Base-by-base conservation (phyloP, 2,888 invertebrate genomes). In the Pantelozetes paolii region DNA sequence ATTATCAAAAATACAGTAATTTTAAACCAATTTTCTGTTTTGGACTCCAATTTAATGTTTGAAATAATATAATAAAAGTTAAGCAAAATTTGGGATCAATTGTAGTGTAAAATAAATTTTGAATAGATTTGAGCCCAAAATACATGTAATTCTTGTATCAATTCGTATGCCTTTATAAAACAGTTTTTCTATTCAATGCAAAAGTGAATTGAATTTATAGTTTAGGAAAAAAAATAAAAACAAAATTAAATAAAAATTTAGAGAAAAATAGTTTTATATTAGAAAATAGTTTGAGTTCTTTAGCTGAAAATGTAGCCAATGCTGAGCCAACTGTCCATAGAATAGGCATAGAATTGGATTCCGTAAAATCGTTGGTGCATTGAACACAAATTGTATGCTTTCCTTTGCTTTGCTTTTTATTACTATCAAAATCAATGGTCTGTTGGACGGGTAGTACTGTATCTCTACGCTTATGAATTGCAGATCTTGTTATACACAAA, bases 311-410 rank as follows among this genome's bases (percentile, higher is more conserved):
- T 9, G 50, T 9, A 18, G 18, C 9, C 50, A 50, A 9, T n/a
- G n/a, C n/a, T n/a, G n/a, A n/a, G n/a, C n/a, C n/a, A n/a, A n/a
- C n/a, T n/a, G 45, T 3, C 50, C 28, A 28, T 59, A 59, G 28
- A 28, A 30, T 59, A 26, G 30, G 20, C 13, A 20, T 30, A 59
- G 26, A 26, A 59, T 59, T 59, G 59, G 59, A 59, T 59, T 59
- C 59, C 59, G 28, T 59, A 26, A 26, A 28, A 59, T 28, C 59
- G 26, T 9, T 59, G 59, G 11, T 28, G 59, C 59, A 6, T 59
- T 45, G 13, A 59, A 59, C 59, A 59, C 59, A 59, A 59, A 59
- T 59, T 59, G 59, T 30, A 59, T 59, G 59, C 30, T 59, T 59
- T 59, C 5, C 59, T 50, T 3, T 36, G 36, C 36, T 36, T 36